Percentiles rank a stretch among this genome's conserved stretches.
Conservation (phyloP, 2,888 invertebrate species). For the Leptogaster cylindrica region DNA sequence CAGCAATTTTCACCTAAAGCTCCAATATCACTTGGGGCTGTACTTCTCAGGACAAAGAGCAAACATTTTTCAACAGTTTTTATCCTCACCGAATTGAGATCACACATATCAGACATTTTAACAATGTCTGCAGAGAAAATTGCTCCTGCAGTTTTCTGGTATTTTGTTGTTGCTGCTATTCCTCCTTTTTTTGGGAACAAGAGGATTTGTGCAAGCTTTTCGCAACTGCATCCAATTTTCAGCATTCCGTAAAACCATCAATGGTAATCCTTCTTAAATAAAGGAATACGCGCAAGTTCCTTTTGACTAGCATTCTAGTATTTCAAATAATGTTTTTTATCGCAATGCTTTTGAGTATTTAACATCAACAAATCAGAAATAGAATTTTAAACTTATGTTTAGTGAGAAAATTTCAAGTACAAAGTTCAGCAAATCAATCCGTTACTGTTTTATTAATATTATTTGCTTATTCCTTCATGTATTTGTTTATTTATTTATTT, state of each 20-base stretch:
- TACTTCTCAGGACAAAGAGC: neutral
- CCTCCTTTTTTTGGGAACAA: neutral
- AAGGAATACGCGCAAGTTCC: too few relatives aligned
- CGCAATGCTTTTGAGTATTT: too few relatives aligned
- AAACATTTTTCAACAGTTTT: neutral
- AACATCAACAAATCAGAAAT: too few relatives aligned
- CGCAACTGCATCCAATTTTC: neutral
- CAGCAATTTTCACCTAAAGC: neutral
- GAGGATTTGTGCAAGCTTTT: neutral
- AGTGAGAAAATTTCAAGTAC: too few relatives aligned
- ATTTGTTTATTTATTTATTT: too few relatives aligned
- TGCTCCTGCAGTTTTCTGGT: neutral
- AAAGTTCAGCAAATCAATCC: too few relatives aligned
- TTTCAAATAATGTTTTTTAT: too few relatives aligned
- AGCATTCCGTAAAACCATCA: neutral
- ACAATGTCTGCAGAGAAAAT: conserved; percentile 1
- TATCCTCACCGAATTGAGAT: neutral
- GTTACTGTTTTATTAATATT: too few relatives aligned
- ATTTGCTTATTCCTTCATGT: too few relatives aligned
- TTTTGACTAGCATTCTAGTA: too few relatives aligned
- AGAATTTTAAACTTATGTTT: too few relatives aligned
- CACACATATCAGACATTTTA: conserved; percentile 1
- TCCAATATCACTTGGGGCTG: neutral
- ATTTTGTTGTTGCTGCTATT: neutral
- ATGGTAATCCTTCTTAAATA: neutral